phyloP scores from a whole-genome alignment of 2,888 invertebrate species.

The Noctua comes region DNA sequence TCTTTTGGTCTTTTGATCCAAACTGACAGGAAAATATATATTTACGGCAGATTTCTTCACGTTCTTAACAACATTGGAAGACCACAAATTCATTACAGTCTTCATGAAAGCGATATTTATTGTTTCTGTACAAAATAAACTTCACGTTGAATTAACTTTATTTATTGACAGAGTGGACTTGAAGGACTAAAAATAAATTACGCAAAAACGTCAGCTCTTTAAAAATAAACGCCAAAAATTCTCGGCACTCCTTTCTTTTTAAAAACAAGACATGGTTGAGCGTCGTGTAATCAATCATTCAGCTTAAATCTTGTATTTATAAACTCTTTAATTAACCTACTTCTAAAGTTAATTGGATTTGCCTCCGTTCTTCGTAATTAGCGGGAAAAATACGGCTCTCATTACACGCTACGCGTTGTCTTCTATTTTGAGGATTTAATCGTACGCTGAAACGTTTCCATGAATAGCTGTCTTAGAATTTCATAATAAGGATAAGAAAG shows the following conservation, averaged over 20 bases:
- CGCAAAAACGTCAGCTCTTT: constrained; percentile 1
- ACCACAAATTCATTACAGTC: constrained; percentile 10
- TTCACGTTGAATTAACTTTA: constrained; percentile 34
- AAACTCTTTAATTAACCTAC: constrained; percentile 46
- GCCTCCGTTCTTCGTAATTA: constrained; percentile 35
- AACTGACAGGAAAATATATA: not conserved
- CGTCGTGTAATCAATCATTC: constrained; percentile 39
- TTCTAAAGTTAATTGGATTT: constrained; percentile 36
- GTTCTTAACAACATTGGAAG: constrained; percentile 1
- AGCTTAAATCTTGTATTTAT: constrained; percentile 12
- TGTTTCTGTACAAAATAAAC: constrained; percentile 16
- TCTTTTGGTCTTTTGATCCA: not conserved
- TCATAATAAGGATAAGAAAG: constrained; percentile 13
- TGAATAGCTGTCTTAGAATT: constrained; percentile 11
- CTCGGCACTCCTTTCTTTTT: constrained; percentile 21
- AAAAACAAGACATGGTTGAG: constrained; percentile 10
- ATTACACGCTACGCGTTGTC: constrained; percentile 8
- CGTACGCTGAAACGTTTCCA: not conserved
- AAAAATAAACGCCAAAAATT: constrained; percentile 20
- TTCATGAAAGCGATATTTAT: constrained; percentile 15
- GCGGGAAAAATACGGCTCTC: not conserved
- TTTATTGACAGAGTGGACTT: constrained; percentile 50
- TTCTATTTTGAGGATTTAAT: constrained; percentile 16
- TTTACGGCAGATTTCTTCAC: not conserved
- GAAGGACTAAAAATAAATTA: constrained; percentile 14